phyloP scores from a whole-genome alignment of 2,888 invertebrate genomes.

The Mystacides longicornis region DNA sequence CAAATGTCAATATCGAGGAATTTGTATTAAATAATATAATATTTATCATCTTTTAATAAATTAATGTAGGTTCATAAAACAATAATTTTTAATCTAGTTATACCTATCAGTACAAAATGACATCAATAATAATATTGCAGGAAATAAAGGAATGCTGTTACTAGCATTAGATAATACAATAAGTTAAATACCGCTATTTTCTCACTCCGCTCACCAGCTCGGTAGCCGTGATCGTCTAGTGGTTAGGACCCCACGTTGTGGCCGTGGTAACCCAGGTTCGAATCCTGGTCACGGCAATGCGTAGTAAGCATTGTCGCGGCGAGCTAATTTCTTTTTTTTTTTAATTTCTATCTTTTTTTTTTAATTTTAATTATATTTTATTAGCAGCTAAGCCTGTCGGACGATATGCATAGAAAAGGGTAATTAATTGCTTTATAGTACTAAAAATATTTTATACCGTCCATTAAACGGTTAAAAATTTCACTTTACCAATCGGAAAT shows the following conservation, averaged over 20 bases:
- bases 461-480: too few relatives aligned
- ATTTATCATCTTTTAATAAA: background rate
- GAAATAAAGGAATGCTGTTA: too few relatives aligned
- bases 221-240: conserved; percentile 64
- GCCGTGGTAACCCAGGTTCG: conserved; percentile 74
- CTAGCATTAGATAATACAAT: too few relatives aligned
- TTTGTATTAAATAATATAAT: too few relatives aligned
- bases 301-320: conserved; percentile 20
- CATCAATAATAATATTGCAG: too few relatives aligned
- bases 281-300: conserved; percentile 64
- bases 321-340: conserved; percentile 13
- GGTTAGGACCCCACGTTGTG: conserved; percentile 71
- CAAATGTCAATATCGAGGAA: too few relatives aligned
- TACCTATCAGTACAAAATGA: too few relatives aligned
- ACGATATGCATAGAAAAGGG: too few relatives aligned
- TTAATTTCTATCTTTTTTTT: background rate
- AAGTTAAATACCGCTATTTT: conserved; percentile 3
- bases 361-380: background rate
- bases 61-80: background rate
- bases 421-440: too few relatives aligned
- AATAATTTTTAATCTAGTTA: background rate
- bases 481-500: too few relatives aligned
- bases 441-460: too few relatives aligned
- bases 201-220: background rate
- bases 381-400: background rate